Base-by-base conservation (phyloP, 2,113 vertebrate species). In the Brienomyrus brachyistius region DNA sequence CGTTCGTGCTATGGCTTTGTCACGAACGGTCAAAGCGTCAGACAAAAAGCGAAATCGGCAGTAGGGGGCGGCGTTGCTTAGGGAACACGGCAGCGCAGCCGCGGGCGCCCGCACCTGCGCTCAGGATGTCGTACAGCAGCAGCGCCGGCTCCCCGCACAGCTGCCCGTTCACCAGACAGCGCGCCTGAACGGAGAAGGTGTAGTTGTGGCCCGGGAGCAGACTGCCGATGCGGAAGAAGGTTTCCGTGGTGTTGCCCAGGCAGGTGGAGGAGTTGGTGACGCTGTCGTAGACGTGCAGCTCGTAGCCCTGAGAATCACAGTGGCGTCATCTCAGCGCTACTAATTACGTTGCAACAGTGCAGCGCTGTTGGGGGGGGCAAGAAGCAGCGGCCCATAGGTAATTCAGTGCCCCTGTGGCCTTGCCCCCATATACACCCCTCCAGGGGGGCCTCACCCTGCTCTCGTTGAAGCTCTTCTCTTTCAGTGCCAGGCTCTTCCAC, bases 191-290 rank as follows among this genome's bases (percentile, higher is more conserved):
- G 0, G 92, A 97, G 95, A 99, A 98, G 0, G 98, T 98, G 77
- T 99, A 99, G 94, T 98, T 99, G 93, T 99, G 98, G 7, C 97
- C 97, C 5, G 94, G 52, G 91, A 96, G 96, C 94, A 99, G 95
- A 94, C 96, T 97, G 93, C 94, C 97, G 92, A 99, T 96, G 89
- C 97, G 96, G 94, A 98, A 98, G 96, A 96, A 97, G 17, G 96
- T 98, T 91, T 99, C 98, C 0, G 97, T 98, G 89, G 98, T 99
- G 92, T 99, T 99, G 31, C 98, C 98, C 1, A 99, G 96, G 89
- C 93, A 97, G 0, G 94, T 94, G 0, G 97, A 96, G 91, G 94
- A 94, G 92, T 99, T 99, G 94, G 96, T 96, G 90, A 95, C 70
- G 27, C 97, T 97, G 94, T 99, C 98, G 21, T 96, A 96, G 94